Evolutionary conservation across 2,888 invertebrate genomes (phyloP), one percentile per base, ranked within the genome.

Genomic region (Plusia festucae): DNA sequence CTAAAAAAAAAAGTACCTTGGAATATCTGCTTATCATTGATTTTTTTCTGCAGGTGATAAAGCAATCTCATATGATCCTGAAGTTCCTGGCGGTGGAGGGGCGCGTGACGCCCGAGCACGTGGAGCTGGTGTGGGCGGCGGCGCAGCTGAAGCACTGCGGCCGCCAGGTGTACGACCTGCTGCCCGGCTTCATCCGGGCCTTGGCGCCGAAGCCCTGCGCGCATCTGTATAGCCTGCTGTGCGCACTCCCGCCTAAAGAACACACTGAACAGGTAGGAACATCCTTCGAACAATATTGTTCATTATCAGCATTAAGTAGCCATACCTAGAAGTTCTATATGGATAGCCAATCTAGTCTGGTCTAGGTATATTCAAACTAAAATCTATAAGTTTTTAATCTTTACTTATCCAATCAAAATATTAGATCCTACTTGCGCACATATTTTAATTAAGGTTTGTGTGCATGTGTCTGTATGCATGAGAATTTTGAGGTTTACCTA

Each of bases 71-170:
- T 91, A 97, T 98, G 83, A 97, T 99, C 73, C 94, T 99, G 56
- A 98, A 98, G 90, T 98, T 99, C 90, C 95, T 99, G 71, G 99
- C 99, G 0, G 97, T 98, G 92, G 99, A 99, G 91, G 98, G 98
- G 49, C 96, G 98, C 78, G 97, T 99, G 46, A 98, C 98, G 0
- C 97, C 97, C 64, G 98, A 98, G 65, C 98, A 99, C 82, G 97
- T 99, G 79, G 98, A 99, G 87, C 96, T 98, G 46, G 98, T 99
- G 73, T 99, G 99, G 99, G 98, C 98, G 77, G 98, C 99, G 0
- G 98, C 99, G 0, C 99, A 99, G 90, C 91, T 99, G 58, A 99
- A 99, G 89, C 99, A 99, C 90, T 99, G 99, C 88, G 97, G 98
- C 0, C 97, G 98, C 82, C 98, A 99, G 73, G 98, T 99, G 70